Evolutionary conservation across 1,140 invertebrate genomes (phyloP), one percentile per base, ranked within the genome.

Genomic region (Condylostylus longicornis): DNA sequence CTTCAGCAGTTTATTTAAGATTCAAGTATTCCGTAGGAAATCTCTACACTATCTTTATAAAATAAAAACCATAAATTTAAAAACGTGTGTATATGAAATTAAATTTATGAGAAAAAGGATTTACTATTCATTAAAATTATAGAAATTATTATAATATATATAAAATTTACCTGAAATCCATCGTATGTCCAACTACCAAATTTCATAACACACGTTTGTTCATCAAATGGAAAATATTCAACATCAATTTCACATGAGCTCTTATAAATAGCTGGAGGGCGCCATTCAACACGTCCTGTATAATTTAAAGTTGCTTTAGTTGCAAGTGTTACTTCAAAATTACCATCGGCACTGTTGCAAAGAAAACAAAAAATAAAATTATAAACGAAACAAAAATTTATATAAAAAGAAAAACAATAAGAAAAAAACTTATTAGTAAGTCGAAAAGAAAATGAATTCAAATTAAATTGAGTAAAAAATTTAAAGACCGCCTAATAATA

Each of bases 161-260:
- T n/a, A n/a, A n/a, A 38, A 42, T 41, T 43, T 35, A 88, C 84
- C 77, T 89, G 84, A 61, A 81, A 75, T 43, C 85, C 85, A 62
- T 89, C 83, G 69, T 83, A 91, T 35, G 89, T 94, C 90, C 90
- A 95, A 39, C 87, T 93, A 48, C 90, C 90, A 61, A 97, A 96
- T 60, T 85, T 85, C 77, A 90, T 83, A 33, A 76, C 73, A 64
- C 90, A 96, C 49, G 86, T 89, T 70, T 93, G 88, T 66, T 88
- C 82, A 65, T 93, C 88, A 67, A 91, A 93, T 35, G 88, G 88
- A 71, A 93, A 93, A 72, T 90, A 91, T 69, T 91, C 88, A 48
- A 94, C 87, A 67, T 93, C 86, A 57, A 94, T 94, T 72, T 91
- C 82, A 58, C 87, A 90, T 54, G 82, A 86, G 53, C 82, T 86